Evolutionary conservation across 2,797 vertebrate genomes (phyloP).

Genomic region (Gorsachius magnificus): DNA sequence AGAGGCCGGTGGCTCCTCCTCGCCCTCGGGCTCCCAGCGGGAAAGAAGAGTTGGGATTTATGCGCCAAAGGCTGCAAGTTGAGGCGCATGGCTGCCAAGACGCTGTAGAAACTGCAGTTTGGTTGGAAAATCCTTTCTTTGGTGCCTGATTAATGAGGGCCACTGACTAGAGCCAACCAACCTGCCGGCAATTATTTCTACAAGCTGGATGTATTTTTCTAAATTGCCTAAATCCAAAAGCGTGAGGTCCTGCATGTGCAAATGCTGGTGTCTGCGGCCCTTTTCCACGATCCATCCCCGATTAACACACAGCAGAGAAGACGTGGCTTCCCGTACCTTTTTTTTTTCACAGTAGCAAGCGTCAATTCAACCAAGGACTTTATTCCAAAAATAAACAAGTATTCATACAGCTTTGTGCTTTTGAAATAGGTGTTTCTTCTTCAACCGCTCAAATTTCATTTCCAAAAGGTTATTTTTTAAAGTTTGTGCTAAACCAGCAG

Average conservation of each 20-base stretch:
- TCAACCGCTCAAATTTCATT: not conserved
- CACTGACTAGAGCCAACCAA: rapidly evolving
- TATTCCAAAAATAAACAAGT: not conserved
- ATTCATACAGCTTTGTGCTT: not conserved
- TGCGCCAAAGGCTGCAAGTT: not conserved
- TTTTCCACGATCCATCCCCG: not conserved
- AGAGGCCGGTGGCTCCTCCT: not conserved
- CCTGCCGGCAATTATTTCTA: not conserved
- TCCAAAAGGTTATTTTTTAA: not conserved
- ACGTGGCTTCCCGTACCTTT: not conserved
- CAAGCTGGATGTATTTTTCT: not conserved
- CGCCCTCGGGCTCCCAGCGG: rapidly evolving
- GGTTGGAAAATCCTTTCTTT: not conserved
- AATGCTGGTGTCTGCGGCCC: not conserved
- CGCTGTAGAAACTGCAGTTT: not conserved
- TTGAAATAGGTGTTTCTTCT: not conserved
- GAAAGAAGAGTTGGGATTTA: too few species aligned
- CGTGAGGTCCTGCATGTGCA: not conserved
- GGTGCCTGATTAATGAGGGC: not conserved
- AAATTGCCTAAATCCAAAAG: not conserved
- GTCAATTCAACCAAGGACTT: not conserved
- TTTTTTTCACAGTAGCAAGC: not conserved
- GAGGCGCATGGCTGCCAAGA: not conserved
- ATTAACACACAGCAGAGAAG: not conserved
- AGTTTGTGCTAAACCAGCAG: not conserved